Evolutionary conservation across 2,797 vertebrate species (phyloP).

Genomic region (Acipenser transmontanus): DNA sequence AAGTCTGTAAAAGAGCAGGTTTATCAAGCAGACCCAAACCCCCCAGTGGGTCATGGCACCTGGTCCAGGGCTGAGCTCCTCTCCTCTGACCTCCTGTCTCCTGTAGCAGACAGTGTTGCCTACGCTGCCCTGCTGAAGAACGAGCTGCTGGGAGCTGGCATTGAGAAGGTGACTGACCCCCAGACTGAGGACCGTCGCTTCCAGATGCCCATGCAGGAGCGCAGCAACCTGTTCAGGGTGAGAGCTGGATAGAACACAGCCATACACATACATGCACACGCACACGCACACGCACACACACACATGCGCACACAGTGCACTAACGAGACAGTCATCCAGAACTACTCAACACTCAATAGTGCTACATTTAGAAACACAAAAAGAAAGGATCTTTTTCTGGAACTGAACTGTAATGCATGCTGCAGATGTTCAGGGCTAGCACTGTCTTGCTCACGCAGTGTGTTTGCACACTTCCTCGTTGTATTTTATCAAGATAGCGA

Average conservation of each 20-base stretch:
- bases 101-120: constrained; percentile 57
- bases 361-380: neutral
- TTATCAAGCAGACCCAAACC: neutral
- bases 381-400: too few species aligned
- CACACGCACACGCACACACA: too few species aligned
- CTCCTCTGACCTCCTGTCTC: too few species aligned
- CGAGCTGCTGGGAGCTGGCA: constrained; percentile 66
- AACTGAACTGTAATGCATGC: neutral
- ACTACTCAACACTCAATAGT: neutral
- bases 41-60: neutral
- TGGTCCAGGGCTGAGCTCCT: too few species aligned
- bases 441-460: too few species aligned
- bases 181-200: constrained; percentile 62
- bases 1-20: too few species aligned
- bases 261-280: too few species aligned
- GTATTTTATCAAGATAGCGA: too few species aligned
- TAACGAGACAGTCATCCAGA: neutral
- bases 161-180: constrained; percentile 61
- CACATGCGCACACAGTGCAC: too few species aligned
- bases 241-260: neutral
- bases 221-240: constrained; percentile 68
- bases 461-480: too few species aligned
- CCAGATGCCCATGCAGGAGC: constrained; percentile 50
- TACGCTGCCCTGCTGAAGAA: constrained; percentile 71
- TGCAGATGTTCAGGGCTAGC: neutral